phyloP scores from a whole-genome alignment of 2,113 vertebrate species.

The Entomyzon cyanotis region DNA sequence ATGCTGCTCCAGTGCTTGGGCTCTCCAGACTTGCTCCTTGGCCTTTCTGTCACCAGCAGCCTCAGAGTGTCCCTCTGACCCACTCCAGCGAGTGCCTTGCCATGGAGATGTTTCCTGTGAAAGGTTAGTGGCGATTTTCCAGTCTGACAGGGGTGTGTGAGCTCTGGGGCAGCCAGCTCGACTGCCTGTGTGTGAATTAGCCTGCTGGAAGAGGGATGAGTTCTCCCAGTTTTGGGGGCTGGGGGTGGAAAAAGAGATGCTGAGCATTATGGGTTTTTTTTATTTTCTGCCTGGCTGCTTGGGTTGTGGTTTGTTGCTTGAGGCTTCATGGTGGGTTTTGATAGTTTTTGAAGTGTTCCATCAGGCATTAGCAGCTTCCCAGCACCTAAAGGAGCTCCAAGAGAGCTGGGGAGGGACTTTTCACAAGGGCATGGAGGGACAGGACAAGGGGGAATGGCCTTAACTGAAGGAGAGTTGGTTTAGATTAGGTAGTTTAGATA shows the following conservation, averaged over 20 bases:
- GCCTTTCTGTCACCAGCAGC: background rate
- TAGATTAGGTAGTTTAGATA: background rate
- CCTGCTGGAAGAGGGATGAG: background rate
- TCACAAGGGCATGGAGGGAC: background rate
- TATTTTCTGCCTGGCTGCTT: background rate
- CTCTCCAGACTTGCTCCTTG: background rate
- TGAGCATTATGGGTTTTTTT: background rate
- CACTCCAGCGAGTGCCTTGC: accelerated
- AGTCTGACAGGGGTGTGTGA: accelerated
- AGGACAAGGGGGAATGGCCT: background rate
- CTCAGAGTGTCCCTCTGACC: background rate
- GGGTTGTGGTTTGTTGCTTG: too few relatives aligned
- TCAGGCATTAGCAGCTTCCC: background rate
- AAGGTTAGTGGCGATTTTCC: background rate
- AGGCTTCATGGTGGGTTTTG: background rate
- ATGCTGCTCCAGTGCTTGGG: background rate
- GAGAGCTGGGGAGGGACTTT: background rate
- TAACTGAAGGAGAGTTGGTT: background rate
- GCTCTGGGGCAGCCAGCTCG: accelerated
- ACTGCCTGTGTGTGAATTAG: accelerated
- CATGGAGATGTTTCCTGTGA: background rate
- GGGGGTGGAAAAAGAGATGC: background rate
- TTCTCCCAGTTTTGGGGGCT: accelerated
- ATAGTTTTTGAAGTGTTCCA: background rate
- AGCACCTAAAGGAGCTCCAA: background rate